Evolutionary conservation across 2,113 vertebrate genomes (phyloP).

Genomic region (cat (Felis catus)): DNA sequence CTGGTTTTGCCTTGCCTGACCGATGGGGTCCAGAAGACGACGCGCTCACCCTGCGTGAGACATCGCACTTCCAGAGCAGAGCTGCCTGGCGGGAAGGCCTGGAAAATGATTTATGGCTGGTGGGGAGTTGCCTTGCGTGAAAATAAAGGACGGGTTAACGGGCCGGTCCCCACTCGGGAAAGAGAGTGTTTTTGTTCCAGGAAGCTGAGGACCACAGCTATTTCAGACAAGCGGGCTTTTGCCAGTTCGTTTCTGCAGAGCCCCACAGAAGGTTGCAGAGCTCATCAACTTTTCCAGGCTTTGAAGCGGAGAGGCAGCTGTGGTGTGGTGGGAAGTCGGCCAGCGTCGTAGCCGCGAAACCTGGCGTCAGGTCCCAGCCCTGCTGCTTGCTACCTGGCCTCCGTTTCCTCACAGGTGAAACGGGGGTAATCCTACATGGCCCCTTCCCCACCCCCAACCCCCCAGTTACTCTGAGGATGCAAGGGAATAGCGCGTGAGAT

Average conservation of each 20-base stretch:
- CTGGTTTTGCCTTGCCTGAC: neutral
- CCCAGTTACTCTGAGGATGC: neutral
- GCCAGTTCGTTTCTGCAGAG: neutral
- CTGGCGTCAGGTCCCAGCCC: neutral
- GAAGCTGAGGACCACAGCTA: slow-evolving; percentile 2
- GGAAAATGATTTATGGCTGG: neutral
- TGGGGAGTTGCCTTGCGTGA: neutral
- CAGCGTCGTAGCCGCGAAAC: neutral
- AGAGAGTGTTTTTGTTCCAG: neutral
- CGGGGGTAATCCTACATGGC: accelerated
- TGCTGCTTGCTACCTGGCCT: neutral
- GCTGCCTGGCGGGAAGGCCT: neutral
- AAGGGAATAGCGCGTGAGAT: neutral
- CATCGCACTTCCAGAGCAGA: neutral
- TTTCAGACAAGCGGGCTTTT: neutral
- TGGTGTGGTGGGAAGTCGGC: neutral
- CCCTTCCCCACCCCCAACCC: too few relatives aligned
- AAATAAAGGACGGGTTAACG: neutral
- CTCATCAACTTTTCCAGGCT: neutral
- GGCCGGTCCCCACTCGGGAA: neutral
- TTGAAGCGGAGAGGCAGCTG: neutral
- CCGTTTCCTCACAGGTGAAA: neutral
- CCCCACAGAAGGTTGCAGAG: neutral
- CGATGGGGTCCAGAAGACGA: slow-evolving; percentile 10
- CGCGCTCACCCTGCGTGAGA: neutral